These are phyloP conservation scores for Butorides virescens DNA, from an alignment of 2,113 vertebrate species.

Conservation along the genomic window DNA sequence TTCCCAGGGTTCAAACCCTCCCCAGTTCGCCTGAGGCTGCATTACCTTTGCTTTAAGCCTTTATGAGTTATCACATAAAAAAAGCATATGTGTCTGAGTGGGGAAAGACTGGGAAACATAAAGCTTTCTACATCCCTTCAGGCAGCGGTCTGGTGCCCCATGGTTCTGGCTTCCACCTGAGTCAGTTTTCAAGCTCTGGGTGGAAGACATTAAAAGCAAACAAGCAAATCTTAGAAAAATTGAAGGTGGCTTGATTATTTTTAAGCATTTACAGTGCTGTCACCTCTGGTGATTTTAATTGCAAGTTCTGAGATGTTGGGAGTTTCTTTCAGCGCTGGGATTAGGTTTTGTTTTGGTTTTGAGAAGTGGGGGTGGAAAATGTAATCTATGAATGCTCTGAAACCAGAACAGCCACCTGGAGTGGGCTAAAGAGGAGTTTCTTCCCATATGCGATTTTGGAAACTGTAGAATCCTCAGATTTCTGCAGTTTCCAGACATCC, in stretches of 20 bases:
- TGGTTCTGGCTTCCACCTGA: not conserved
- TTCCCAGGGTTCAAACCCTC: not conserved
- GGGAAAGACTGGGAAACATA: not conserved
- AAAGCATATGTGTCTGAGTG: not conserved
- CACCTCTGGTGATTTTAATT: not conserved
- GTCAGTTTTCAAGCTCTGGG: not conserved
- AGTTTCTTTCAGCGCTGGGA: not conserved
- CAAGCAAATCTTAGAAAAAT: not conserved
- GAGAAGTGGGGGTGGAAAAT: not conserved
- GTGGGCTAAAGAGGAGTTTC: not conserved
- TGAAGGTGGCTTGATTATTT: not conserved
- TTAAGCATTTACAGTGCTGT: not conserved
- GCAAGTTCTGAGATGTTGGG: not conserved
- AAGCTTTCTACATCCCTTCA: not conserved
- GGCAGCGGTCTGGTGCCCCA: not conserved
- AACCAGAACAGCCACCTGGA: not conserved
- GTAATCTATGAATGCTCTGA: not conserved
- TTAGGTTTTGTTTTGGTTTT: not conserved
- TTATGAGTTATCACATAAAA: not conserved
- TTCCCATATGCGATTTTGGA: not conserved
- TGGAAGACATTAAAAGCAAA: not conserved
- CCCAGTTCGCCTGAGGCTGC: accelerated
- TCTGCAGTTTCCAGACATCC: not conserved
- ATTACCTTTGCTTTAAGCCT: not conserved
- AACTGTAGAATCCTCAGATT: not conserved